These are phyloP conservation scores for Gymnothorax reevesii DNA, from an alignment of 2,797 vertebrate genomes.

Conservation along the genomic window DNA sequence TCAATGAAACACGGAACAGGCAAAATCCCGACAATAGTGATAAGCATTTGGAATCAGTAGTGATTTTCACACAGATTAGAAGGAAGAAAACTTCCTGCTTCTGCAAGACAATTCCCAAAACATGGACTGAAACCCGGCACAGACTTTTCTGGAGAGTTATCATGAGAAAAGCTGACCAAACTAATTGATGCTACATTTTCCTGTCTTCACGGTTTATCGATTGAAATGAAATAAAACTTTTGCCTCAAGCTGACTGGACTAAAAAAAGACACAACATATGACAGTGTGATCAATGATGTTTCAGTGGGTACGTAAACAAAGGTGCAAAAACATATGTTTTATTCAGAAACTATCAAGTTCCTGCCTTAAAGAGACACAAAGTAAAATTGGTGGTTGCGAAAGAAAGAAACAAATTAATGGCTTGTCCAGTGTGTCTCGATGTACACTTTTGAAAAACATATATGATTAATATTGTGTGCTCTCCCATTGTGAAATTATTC, in stretches of 20 bases:
- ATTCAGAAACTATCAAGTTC: background rate
- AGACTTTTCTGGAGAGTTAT: no score
- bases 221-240: background rate
- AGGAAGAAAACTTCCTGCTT: no score
- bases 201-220: background rate
- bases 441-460: no score
- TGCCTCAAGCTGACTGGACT: background rate
- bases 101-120: no score
- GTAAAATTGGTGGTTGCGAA: background rate
- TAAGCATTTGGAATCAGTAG: no score
- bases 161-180: background rate
- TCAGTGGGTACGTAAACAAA: background rate
- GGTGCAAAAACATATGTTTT: background rate
- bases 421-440: background rate
- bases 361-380: background rate
- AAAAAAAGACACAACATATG: background rate
- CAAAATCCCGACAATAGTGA: no score
- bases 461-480: no score
- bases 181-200: background rate
- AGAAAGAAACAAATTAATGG: no score
- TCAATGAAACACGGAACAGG: no score
- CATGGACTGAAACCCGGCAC: no score
- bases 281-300: background rate
- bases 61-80: no score
- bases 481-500: no score